Evolutionary conservation across 2,113 vertebrate genomes (phyloP).

Genomic region (Forbesichthys papilliferus): DNA sequence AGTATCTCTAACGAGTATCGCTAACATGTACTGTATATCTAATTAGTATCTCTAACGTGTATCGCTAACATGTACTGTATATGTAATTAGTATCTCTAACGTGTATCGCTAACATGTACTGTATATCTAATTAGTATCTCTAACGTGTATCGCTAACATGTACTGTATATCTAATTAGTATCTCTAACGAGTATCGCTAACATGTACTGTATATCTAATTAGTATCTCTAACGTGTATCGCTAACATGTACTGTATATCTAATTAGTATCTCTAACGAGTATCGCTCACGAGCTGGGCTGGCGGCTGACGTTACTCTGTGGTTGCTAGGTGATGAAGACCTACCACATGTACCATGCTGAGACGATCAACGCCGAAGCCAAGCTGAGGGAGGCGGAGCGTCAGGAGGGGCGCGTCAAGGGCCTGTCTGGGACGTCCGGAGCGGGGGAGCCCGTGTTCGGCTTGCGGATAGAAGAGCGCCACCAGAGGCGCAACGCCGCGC

Average conservation of each 20-base stretch:
- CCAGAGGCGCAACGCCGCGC: conserved; percentile 95
- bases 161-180: too few species aligned
- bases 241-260: background rate
- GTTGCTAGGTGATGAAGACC: conserved; percentile 94
- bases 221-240: too few species aligned
- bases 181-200: too few species aligned
- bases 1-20: too few species aligned
- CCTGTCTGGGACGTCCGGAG: conserved; percentile 76
- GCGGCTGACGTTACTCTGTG: background rate
- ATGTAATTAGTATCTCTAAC: too few species aligned
- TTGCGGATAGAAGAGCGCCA: conserved; percentile 94
- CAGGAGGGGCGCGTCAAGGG: conserved; percentile 88
- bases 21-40: too few species aligned
- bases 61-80: too few species aligned
- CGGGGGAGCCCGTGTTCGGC: conserved; percentile 90
- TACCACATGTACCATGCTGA: conserved; percentile 98
- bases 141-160: too few species aligned
- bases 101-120: too few species aligned
- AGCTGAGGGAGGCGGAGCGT: conserved; percentile 95
- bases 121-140: too few species aligned
- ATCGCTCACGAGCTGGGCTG: background rate
- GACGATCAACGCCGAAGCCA: conserved; percentile 93
- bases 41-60: too few species aligned
- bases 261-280: background rate
- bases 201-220: too few species aligned